Evolutionary conservation across 2,797 vertebrate genomes (phyloP).

Genomic region (Danio aesculapii): DNA sequence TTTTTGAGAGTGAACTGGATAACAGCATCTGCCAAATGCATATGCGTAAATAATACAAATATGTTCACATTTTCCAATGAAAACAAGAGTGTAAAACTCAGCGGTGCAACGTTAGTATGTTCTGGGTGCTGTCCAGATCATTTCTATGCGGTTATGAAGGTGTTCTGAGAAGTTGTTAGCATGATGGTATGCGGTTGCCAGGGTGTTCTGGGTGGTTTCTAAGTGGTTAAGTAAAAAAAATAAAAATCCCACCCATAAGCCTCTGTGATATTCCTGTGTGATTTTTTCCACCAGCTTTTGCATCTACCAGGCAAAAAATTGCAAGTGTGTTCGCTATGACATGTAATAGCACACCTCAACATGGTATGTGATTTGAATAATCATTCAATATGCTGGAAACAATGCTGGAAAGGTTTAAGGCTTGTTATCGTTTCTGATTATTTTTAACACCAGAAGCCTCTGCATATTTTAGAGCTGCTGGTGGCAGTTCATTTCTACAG

Average conservation of each 20-base stretch:
- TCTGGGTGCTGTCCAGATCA: slow-evolving; percentile 23
- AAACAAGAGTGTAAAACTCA: background rate
- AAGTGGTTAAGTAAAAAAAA: slow-evolving; percentile 17
- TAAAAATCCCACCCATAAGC: background rate
- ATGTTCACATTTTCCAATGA: background rate
- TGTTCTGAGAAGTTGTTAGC: slow-evolving; percentile 25
- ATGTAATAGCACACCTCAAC: background rate
- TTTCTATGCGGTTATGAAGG: slow-evolving; percentile 19
- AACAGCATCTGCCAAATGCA: background rate
- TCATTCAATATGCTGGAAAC: background rate
- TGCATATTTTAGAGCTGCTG: too few relatives aligned
- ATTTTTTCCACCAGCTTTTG: background rate
- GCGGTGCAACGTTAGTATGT: background rate
- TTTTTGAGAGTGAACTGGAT: background rate
- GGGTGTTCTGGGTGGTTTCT: background rate
- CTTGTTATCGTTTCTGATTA: too few relatives aligned
- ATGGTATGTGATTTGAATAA: background rate
- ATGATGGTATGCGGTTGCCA: slow-evolving; percentile 2
- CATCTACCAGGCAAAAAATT: background rate
- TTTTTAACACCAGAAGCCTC: too few relatives aligned
- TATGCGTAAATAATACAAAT: background rate
- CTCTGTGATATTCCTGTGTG: slow-evolving; percentile 3
- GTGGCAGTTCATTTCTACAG: too few relatives aligned
- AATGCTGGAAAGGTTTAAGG: background rate
- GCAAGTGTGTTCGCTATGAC: background rate